Percentiles rank a stretch among this genome's conserved stretches.
These are phyloP conservation scores for Dipodomys merriami DNA, from an alignment of 2,113 vertebrate species.

Conservation along the genomic window DNA sequence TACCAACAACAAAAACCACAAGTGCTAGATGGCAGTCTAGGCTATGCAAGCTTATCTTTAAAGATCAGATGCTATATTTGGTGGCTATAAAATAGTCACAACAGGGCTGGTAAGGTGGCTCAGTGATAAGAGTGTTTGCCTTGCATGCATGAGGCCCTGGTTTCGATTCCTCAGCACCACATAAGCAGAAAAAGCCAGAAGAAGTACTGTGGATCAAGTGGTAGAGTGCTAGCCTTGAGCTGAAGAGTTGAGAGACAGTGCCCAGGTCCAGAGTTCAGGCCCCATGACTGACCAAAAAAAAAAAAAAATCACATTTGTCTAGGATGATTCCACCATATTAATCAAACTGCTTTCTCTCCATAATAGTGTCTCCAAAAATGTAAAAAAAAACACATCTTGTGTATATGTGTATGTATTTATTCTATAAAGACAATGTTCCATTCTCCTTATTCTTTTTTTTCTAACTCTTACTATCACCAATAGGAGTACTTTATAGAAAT, in stretches of 20 bases:
- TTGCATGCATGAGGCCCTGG: no score
- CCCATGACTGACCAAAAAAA: no score
- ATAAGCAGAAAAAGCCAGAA: no score
- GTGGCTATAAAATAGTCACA: no score
- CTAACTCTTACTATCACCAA: background rate
- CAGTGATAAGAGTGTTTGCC: no score
- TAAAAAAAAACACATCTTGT: background rate
- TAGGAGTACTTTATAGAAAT: background rate
- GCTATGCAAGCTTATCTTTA: background rate
- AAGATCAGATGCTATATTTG: background rate
- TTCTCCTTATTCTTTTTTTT: background rate
- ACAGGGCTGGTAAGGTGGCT: no score
- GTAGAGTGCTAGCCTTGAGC: no score
- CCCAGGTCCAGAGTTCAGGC: no score
- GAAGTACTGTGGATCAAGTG: no score
- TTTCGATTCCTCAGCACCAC: no score
- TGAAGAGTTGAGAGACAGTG: no score
- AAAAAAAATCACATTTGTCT: conserved; percentile 1
- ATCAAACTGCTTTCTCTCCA: background rate
- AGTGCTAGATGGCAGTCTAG: background rate
- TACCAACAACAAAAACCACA: background rate
- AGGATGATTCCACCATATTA: background rate
- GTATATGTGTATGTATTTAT: no score
- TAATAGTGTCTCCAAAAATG: background rate
- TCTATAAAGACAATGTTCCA: background rate